Conservation (phyloP, 2,113 vertebrate genomes). For the Phylloscopus whistleri region DNA sequence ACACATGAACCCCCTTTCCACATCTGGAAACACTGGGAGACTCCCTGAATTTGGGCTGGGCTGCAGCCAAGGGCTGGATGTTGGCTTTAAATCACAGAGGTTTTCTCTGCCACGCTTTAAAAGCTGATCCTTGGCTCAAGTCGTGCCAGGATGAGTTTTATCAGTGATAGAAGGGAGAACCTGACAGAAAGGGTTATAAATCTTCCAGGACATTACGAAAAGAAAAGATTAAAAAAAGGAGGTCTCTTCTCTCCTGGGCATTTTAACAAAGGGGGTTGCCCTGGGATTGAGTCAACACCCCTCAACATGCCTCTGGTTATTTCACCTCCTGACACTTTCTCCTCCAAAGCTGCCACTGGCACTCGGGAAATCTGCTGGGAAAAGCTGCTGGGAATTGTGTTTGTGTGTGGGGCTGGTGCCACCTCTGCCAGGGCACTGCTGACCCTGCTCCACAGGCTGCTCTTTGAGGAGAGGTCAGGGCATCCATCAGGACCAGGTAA, state of each 20-base stretch:
- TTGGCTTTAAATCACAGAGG: neutral
- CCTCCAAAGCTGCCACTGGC: neutral
- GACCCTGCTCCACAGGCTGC: neutral
- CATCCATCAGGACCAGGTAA: neutral
- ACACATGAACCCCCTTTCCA: neutral
- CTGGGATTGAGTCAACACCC: neutral
- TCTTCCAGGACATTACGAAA: neutral
- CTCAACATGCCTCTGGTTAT: neutral
- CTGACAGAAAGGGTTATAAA: neutral
- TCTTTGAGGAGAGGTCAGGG: neutral
- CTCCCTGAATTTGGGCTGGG: neutral
- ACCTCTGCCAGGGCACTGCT: neutral
- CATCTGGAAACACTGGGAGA: neutral
- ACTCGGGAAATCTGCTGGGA: neutral
- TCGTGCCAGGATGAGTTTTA: neutral
- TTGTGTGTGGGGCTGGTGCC: neutral
- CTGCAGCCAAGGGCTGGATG: neutral
- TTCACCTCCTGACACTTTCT: neutral
- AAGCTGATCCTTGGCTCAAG: neutral
- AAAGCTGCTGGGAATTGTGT: neutral
- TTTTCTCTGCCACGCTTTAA: neutral
- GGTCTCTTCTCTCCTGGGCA: neutral
- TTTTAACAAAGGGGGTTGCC: neutral
- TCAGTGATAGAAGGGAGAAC: neutral
- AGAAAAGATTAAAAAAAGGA: neutral